Evolutionary conservation across 2,797 vertebrate species (phyloP).

Genomic region (Pelochelys cantorii): DNA sequence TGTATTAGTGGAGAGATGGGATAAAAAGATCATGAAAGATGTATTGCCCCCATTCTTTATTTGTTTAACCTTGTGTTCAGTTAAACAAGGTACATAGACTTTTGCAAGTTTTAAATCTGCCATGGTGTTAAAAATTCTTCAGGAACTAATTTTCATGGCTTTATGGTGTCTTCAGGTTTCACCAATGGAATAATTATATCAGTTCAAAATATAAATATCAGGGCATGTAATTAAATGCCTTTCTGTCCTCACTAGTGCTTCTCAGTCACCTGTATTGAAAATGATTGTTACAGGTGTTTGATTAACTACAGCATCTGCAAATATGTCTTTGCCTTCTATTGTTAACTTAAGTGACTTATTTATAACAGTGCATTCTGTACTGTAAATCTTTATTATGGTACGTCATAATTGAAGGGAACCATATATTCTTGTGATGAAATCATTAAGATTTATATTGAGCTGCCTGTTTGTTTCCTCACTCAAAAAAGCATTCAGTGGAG

Average conservation of each 20-base stretch:
- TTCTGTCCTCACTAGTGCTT: neutral
- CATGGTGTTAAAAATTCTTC: neutral
- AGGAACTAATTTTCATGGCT: neutral
- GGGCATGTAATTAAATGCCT: neutral
- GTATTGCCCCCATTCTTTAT: neutral
- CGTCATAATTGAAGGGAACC: neutral
- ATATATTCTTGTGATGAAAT: neutral
- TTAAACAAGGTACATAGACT: neutral
- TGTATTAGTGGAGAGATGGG: neutral
- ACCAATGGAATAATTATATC: neutral
- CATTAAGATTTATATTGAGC: neutral
- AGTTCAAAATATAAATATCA: neutral
- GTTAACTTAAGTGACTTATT: neutral
- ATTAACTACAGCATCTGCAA: neutral
- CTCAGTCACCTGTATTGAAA: neutral
- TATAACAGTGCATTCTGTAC: neutral
- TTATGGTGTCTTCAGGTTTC: neutral
- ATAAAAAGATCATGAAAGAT: neutral
- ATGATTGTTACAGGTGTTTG: neutral
- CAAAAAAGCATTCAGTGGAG: neutral
- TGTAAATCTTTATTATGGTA: neutral
- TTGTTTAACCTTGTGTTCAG: neutral
- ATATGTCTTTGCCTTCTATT: neutral
- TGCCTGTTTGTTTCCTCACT: neutral
- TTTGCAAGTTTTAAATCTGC: neutral